phyloP scores from a whole-genome alignment of 2,888 invertebrate species.

The Drosophila putrida region DNA sequence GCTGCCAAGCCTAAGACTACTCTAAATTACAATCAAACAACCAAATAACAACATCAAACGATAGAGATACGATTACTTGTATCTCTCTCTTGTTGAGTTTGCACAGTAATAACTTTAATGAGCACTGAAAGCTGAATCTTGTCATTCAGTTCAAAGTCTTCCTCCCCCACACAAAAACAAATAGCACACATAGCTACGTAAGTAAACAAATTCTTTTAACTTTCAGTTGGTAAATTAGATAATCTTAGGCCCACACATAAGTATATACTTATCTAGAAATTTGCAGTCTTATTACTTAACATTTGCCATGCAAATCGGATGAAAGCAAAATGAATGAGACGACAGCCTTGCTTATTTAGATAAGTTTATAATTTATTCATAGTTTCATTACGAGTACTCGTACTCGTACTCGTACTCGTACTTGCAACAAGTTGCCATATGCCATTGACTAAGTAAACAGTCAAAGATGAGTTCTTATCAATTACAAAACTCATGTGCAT shows the following conservation, averaged over 20 bases:
- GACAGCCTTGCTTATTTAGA: conserved; percentile 48
- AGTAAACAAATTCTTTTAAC: conserved; percentile 42
- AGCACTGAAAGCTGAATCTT: conserved; percentile 18
- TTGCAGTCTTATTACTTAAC: conserved; percentile 21
- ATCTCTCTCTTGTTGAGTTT: conserved; percentile 25
- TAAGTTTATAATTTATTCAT: conserved; percentile 66
- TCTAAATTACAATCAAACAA: conserved; percentile 23
- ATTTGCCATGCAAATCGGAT: conserved; percentile 39
- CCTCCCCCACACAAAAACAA: neutral
- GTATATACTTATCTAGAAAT: neutral
- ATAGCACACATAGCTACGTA: neutral
- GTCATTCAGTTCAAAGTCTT: conserved; percentile 4
- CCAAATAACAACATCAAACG: conserved; percentile 47
- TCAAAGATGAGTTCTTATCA: neutral
- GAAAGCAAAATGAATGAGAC: conserved; percentile 50
- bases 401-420: too few species aligned
- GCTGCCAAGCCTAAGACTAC: conserved; percentile 20
- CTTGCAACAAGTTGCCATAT: conserved; percentile 32
- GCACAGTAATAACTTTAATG: conserved; percentile 43
- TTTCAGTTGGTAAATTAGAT: conserved; percentile 37
- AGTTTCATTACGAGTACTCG: conserved; percentile 15
- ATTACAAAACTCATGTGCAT: conserved; percentile 4
- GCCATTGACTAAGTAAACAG: conserved; percentile 23
- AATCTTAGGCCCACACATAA: conserved; percentile 12
- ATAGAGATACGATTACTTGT: conserved; percentile 1